A percentile compares a stretch with the other conserved stretches of the same genome.
Conservation (phyloP, 1,140 invertebrate species). For the Brachionus rubens region DNA sequence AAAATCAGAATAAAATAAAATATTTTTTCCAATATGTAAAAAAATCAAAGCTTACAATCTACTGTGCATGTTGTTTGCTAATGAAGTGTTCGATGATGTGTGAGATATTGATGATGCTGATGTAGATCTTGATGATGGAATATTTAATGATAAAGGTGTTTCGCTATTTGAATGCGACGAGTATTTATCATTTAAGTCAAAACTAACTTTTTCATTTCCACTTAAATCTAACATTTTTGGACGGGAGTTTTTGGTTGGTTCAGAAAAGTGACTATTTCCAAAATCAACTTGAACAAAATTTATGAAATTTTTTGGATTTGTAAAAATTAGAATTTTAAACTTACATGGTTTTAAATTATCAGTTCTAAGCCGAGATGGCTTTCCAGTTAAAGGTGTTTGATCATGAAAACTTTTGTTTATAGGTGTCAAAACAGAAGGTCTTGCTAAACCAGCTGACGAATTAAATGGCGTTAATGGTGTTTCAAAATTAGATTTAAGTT, state of each 20-base stretch:
- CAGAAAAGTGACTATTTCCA: background rate
- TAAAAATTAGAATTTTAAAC: too few species aligned
- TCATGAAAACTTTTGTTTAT: background rate
- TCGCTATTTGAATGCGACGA: background rate
- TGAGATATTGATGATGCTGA: conserved; percentile 2
- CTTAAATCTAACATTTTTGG: background rate
- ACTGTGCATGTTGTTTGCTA: background rate
- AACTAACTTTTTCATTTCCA: background rate
- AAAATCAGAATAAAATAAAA: background rate
- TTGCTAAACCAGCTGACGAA: background rate
- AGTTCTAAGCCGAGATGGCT: too few species aligned
- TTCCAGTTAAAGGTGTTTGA: background rate
- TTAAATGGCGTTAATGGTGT: too few species aligned
- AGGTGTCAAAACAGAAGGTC: background rate
- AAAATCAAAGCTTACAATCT: conserved; percentile 3
- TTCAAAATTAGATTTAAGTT: too few species aligned
- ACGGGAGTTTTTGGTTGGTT: background rate
- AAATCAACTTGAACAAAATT: conserved; percentile 7
- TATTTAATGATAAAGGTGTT: background rate
- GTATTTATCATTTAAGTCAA: background rate
- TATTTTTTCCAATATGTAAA: background rate
- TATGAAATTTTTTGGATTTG: background rate
- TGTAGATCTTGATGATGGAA: conserved; percentile 3
- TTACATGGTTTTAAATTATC: background rate
- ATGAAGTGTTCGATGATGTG: background rate